Conservation (phyloP, 2,113 vertebrate genomes). For the Myrmecophaga tridactyla region DNA sequence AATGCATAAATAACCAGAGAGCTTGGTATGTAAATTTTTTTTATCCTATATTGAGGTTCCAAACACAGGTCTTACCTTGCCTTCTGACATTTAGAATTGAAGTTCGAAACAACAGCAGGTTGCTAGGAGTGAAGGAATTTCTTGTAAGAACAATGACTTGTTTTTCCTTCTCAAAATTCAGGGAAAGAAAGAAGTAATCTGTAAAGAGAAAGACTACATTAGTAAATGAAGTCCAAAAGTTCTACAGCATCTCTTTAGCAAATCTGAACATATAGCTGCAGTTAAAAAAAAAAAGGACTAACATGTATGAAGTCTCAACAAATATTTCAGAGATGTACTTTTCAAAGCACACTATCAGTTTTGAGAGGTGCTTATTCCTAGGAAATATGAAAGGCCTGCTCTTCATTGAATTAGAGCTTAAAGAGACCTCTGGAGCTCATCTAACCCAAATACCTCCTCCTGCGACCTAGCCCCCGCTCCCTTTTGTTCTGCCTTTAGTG, state of each 20-base stretch:
- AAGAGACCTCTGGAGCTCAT: slow-evolving; percentile 51
- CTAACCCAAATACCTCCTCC: slow-evolving; percentile 53
- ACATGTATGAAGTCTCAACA: slow-evolving; percentile 50
- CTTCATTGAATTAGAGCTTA: slow-evolving; percentile 48
- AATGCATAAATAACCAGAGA: background rate
- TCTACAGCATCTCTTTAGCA: background rate
- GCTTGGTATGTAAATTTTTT: background rate
- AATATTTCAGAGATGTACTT: slow-evolving; percentile 26
- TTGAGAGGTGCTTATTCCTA: slow-evolving; percentile 20
- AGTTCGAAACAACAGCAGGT: background rate
- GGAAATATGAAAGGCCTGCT: slow-evolving; percentile 41
- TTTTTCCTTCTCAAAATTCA: slow-evolving; percentile 40
- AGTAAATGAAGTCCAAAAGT: background rate
- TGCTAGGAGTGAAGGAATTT: background rate
- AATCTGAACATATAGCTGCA: slow-evolving; percentile 35
- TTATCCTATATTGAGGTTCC: background rate
- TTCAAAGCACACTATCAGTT: background rate
- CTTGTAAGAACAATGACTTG: background rate
- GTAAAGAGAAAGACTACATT: background rate
- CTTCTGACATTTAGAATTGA: background rate
- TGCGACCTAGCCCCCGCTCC: background rate
- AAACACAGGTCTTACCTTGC: background rate
- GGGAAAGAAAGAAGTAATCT: slow-evolving; percentile 10
- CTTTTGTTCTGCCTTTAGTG: slow-evolving; percentile 40
- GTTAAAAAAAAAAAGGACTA: background rate